A percentile compares a stretch with the other conserved stretches of the same genome.
These are phyloP conservation scores for Cyphomyrus discorhynchus DNA, from an alignment of 2,113 vertebrate genomes.

Conservation along the genomic window DNA sequence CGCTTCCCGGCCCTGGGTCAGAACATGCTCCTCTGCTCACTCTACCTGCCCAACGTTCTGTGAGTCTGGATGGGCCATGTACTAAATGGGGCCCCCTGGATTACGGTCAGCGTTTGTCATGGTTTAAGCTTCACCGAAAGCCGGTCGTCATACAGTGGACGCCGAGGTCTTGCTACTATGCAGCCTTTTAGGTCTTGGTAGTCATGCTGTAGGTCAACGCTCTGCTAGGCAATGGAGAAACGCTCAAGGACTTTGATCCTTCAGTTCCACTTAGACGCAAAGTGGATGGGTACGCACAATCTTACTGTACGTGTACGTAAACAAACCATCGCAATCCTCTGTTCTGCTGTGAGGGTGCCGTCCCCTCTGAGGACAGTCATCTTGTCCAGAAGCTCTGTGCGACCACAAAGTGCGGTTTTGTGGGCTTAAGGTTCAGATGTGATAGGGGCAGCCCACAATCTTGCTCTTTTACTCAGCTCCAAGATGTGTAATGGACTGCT, in stretches of 20 bases:
- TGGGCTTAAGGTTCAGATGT: neutral
- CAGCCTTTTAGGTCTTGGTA: neutral
- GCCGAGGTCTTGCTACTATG: neutral
- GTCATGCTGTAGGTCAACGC: neutral
- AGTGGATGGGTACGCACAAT: neutral
- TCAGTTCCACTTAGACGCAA: neutral
- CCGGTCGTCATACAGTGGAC: neutral
- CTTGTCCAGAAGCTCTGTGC: neutral
- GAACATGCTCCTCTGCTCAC: slow-evolving; percentile 85
- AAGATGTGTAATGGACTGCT: neutral
- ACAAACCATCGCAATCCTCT: neutral
- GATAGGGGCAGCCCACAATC: neutral
- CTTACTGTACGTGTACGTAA: neutral
- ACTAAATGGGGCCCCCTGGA: no score
- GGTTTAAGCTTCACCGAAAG: neutral
- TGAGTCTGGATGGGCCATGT: slow-evolving; percentile 30
- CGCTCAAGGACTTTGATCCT: neutral
- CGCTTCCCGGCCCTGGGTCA: slow-evolving; percentile 81
- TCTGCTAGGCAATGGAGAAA: neutral
- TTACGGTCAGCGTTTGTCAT: neutral
- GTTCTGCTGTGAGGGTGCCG: neutral
- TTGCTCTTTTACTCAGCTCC: neutral
- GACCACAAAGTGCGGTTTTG: neutral
- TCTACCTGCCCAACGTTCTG: slow-evolving; percentile 73
- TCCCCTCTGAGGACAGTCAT: neutral